Conservation (phyloP, 2,113 vertebrate species). For the Serilophus lunatus region DNA sequence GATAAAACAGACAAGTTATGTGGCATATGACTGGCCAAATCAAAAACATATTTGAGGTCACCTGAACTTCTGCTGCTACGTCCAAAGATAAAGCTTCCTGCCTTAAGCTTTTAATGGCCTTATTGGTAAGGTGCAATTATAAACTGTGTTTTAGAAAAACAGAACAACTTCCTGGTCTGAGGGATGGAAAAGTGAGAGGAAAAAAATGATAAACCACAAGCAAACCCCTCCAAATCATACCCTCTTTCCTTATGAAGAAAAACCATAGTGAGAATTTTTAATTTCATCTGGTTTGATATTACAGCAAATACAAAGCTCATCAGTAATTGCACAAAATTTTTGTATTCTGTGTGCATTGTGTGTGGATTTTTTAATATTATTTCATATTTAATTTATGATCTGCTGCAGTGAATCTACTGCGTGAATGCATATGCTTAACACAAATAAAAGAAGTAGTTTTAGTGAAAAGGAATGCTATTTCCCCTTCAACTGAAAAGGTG, state of each 20-base stretch:
- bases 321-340: not conserved
- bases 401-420: not conserved
- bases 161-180: not conserved
- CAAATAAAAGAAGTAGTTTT: slow-evolving; percentile 11
- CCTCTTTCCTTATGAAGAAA: not conserved
- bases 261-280: not conserved
- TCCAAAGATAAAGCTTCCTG: not conserved
- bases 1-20: not conserved
- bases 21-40: not conserved
- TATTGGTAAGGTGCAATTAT: not conserved
- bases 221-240: not conserved
- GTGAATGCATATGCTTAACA: not conserved
- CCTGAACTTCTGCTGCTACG: not conserved
- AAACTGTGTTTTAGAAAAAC: not conserved
- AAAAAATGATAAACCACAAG: not conserved
- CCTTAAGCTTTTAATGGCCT: not conserved
- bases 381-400: slow-evolving; percentile 46
- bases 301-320: not conserved
- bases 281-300: not conserved
- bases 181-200: not conserved
- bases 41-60: not conserved
- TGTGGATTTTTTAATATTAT: not conserved
- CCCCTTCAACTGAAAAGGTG: not conserved
- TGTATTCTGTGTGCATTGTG: not conserved
- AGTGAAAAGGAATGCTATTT: slow-evolving; percentile 32